Percentiles rank a stretch among this genome's conserved stretches.
These are phyloP conservation scores for Heliconius ismenius DNA, from an alignment of 2,888 invertebrate genomes.

Conservation along the genomic window DNA sequence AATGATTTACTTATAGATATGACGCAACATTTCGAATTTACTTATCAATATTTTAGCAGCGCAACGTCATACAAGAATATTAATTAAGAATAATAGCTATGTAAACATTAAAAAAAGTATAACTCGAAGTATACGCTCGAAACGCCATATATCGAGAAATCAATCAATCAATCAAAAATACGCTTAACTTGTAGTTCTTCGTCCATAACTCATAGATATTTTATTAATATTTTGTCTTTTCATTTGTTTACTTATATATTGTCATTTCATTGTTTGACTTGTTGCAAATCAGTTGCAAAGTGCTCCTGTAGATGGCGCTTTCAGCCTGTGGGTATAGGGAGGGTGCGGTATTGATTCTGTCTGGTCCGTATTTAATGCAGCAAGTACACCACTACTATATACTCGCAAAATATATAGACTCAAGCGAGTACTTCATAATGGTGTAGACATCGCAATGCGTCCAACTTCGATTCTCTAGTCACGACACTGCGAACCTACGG, in stretches of 20 bases:
- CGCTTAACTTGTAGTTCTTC: neutral
- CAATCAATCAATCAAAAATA: no score
- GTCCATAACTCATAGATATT: neutral
- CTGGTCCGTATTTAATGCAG: conserved; percentile 69
- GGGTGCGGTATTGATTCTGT: conserved; percentile 73
- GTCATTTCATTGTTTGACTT: no score
- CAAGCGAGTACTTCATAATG: conserved; percentile 42
- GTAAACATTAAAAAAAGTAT: neutral
- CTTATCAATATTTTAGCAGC: neutral
- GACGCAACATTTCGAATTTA: neutral
- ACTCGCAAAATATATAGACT: conserved; percentile 49
- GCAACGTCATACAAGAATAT: neutral
- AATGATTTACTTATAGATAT: no score
- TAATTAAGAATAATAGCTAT: no score
- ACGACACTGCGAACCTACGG: conserved; percentile 60
- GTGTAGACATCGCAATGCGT: conserved; percentile 51
- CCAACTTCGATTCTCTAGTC: conserved; percentile 61
- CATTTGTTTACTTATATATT: no score
- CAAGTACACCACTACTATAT: conserved; percentile 50
- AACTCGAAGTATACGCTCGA: no score
- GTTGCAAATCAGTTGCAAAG: conserved; percentile 39
- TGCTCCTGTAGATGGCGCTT: conserved; percentile 57
- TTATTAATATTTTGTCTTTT: neutral
- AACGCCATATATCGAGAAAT: no score
- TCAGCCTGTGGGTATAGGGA: conserved; percentile 53